phyloP scores from a whole-genome alignment of 1,140 invertebrate genomes.

The Sycobia sp. region DNA sequence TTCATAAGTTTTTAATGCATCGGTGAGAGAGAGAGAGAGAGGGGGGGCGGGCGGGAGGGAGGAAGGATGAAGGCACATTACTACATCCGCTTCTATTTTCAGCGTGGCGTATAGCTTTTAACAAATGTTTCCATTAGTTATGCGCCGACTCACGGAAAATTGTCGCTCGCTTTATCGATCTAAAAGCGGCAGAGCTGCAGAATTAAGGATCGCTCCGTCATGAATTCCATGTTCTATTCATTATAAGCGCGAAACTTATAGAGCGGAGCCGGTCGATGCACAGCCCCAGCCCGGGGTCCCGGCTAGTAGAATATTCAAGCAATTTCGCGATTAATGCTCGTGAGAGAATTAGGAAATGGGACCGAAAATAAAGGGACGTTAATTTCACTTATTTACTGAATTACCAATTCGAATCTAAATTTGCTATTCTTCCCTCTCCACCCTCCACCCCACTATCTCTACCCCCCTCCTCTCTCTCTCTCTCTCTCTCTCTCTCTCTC shows the following conservation, averaged over 20 bases:
- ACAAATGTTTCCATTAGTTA: constrained; percentile 19
- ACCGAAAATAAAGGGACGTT: constrained; percentile 17
- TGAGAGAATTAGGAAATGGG: constrained; percentile 26
- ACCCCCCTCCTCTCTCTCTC: neutral
- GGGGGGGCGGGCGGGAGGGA: no score
- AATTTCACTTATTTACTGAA: constrained; percentile 25
- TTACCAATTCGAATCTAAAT: constrained; percentile 17
- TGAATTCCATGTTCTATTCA: constrained; percentile 30
- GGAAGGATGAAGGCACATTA: no score
- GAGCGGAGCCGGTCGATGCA: neutral
- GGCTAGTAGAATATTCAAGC: constrained; percentile 24
- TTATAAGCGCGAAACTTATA: constrained; percentile 31
- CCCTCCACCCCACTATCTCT: neutral
- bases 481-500: no score
- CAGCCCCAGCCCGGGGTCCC: neutral
- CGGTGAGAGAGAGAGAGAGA: no score
- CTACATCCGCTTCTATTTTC: neutral
- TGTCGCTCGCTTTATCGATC: constrained; percentile 13
- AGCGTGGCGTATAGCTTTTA: neutral
- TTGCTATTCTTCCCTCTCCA: neutral
- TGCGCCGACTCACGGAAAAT: constrained; percentile 14
- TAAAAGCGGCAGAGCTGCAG: neutral
- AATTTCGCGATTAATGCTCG: constrained; percentile 26
- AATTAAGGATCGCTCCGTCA: constrained; percentile 12
- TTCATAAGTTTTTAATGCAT: no score